Evolutionary conservation across 2,888 invertebrate genomes (phyloP).

Genomic region (Hoplodrina ambigua): DNA sequence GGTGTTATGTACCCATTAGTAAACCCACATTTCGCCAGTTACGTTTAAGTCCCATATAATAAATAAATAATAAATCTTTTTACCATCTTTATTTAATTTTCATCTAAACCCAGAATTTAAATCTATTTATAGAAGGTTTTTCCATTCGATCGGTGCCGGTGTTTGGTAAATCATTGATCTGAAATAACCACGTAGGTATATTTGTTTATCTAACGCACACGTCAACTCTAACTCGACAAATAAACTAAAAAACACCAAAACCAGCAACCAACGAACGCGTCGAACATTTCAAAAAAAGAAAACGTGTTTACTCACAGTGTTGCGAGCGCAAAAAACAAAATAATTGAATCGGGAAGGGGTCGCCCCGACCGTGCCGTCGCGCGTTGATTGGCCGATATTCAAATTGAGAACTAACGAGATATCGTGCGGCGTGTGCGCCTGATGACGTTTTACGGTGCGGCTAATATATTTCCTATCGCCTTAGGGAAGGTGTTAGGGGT

Average conservation of each 20-base stretch:
- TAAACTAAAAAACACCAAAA: slow-evolving; percentile 20
- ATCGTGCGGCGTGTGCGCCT: slow-evolving; percentile 79
- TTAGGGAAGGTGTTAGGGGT: slow-evolving; percentile 73
- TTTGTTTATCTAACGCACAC: slow-evolving; percentile 31
- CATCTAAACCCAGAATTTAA: too few species aligned
- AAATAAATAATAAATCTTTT: not conserved
- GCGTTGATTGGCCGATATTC: slow-evolving; percentile 89
- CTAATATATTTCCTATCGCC: slow-evolving; percentile 86
- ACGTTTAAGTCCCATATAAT: too few species aligned
- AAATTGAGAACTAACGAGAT: slow-evolving; percentile 86
- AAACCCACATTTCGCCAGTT: too few species aligned
- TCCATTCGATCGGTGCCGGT: too few species aligned
- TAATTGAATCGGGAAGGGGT: slow-evolving; percentile 83
- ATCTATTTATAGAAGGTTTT: too few species aligned
- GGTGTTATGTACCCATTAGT: too few species aligned
- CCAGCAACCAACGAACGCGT: slow-evolving; percentile 22
- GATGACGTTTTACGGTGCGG: slow-evolving; percentile 83
- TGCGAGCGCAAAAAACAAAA: slow-evolving; percentile 73
- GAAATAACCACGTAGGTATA: slow-evolving; percentile 15
- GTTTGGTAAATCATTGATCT: not conserved
- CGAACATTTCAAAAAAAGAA: slow-evolving; percentile 52
- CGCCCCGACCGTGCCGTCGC: slow-evolving; percentile 76
- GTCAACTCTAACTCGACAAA: slow-evolving; percentile 23
- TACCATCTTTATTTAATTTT: not conserved
- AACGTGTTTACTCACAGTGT: slow-evolving; percentile 68